Conservation (phyloP, 2,888 invertebrate genomes). For the Ophion ellenae region DNA sequence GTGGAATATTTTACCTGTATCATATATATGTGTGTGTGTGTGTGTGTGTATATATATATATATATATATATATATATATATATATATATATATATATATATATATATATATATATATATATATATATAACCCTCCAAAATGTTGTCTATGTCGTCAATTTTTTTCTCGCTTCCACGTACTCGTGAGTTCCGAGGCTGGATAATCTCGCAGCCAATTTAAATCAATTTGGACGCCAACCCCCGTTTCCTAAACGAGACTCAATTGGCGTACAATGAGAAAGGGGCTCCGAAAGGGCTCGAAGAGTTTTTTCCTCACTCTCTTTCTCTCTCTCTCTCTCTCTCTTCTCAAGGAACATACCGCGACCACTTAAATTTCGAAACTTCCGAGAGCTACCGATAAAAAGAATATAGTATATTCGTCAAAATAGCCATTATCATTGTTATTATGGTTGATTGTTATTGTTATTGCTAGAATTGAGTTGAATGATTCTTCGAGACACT, state of each 20-base stretch:
- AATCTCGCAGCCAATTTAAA: conserved; percentile 79
- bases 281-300: conserved; percentile 69
- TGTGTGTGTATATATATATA: no score
- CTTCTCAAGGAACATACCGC: conserved; percentile 52
- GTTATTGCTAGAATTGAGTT: background rate
- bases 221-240: conserved; percentile 81
- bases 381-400: conserved; percentile 58
- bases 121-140: conserved; percentile 10
- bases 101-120: conserved; percentile 21
- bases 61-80: no score
- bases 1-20: background rate
- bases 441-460: background rate
- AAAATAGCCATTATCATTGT: conserved; percentile 31
- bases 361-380: conserved; percentile 69
- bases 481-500: background rate
- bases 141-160: conserved; percentile 47
- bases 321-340: conserved; percentile 21
- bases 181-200: conserved; percentile 53
- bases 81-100: no score
- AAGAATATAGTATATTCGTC: conserved; percentile 48
- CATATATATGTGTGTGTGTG: no score
- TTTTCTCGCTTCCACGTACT: conserved; percentile 58
- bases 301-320: conserved; percentile 15
- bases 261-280: conserved; percentile 80
- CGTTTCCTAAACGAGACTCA: conserved; percentile 79